phyloP scores from a whole-genome alignment of 1,140 invertebrate species.

The Laupala kohalensis region DNA sequence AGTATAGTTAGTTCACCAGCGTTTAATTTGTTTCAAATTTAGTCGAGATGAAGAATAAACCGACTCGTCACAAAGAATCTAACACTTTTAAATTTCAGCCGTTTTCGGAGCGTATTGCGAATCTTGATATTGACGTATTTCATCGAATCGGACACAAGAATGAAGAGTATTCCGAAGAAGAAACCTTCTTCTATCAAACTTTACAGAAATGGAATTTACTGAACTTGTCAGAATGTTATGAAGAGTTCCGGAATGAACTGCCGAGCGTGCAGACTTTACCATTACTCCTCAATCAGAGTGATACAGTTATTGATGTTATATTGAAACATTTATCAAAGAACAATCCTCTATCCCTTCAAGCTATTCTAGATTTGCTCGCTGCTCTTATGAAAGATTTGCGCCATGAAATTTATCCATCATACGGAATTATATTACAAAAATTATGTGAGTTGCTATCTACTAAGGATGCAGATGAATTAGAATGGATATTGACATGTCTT shows the following conservation, averaged over 20 bases:
- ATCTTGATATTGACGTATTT: constrained; percentile 68
- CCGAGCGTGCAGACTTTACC: constrained; percentile 57
- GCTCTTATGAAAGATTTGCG: constrained; percentile 73
- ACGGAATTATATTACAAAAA: constrained; percentile 50
- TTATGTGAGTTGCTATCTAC: constrained; percentile 58
- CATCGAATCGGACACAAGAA: constrained; percentile 61
- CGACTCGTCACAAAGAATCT: constrained; percentile 15
- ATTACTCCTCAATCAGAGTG: constrained; percentile 64
- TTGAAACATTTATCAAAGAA: constrained; percentile 54
- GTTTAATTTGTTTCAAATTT: constrained; percentile 14
- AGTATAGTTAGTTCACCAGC: too few relatives aligned
- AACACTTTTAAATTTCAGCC: constrained; percentile 61
- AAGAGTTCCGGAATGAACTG: constrained; percentile 56
- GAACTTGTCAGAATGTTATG: constrained; percentile 71
- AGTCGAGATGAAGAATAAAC: constrained; percentile 13
- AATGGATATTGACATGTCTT: constrained; percentile 67
- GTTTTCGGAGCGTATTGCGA: constrained; percentile 68
- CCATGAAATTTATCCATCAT: constrained; percentile 74
- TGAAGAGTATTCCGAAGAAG: constrained; percentile 48
- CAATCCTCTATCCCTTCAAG: constrained; percentile 58
- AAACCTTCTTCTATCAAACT: constrained; percentile 65
- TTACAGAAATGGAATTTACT: constrained; percentile 77
- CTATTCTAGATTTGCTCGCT: constrained; percentile 70
- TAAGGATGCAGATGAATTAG: constrained; percentile 67
- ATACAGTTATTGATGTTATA: constrained; percentile 55